Evolutionary conservation across 2,797 vertebrate genomes (phyloP).

Genomic region (Tapera naevia): DNA sequence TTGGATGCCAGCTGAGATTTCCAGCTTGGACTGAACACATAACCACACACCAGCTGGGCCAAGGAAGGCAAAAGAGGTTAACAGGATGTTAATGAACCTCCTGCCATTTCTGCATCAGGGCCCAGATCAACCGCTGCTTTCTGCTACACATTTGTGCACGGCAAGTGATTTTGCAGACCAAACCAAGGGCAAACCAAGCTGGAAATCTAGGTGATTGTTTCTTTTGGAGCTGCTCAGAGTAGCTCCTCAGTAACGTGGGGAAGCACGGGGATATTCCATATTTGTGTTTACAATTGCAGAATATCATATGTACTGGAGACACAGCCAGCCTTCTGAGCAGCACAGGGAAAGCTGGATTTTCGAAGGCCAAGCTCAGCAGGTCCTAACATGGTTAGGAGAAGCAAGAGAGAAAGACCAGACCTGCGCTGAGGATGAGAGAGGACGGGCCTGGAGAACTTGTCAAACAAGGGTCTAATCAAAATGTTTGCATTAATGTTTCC

Average conservation of each 20-base stretch:
- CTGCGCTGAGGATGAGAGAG: not conserved
- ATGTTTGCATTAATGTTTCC: not conserved
- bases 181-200: constrained; percentile 26
- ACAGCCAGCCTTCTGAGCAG: not conserved
- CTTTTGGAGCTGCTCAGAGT: constrained; percentile 13
- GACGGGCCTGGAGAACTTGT: not conserved
- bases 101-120: not conserved
- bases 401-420: not conserved
- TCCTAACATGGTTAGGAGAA: not conserved
- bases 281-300: constrained; percentile 7
- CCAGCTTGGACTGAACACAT: constrained; percentile 29
- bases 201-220: constrained; percentile 4
- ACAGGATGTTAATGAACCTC: not conserved
- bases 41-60: not conserved
- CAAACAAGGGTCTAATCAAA: not conserved
- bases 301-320: not conserved
- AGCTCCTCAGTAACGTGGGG: not conserved
- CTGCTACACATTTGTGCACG: not conserved
- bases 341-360: not conserved
- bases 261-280: not conserved
- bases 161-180: not conserved
- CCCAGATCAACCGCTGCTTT: not conserved
- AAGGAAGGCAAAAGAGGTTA: constrained; percentile 4
- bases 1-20: constrained; percentile 30
- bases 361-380: not conserved